These are phyloP conservation scores for Empis livida DNA, from an alignment of 2,888 invertebrate species.

Conservation along the genomic window DNA sequence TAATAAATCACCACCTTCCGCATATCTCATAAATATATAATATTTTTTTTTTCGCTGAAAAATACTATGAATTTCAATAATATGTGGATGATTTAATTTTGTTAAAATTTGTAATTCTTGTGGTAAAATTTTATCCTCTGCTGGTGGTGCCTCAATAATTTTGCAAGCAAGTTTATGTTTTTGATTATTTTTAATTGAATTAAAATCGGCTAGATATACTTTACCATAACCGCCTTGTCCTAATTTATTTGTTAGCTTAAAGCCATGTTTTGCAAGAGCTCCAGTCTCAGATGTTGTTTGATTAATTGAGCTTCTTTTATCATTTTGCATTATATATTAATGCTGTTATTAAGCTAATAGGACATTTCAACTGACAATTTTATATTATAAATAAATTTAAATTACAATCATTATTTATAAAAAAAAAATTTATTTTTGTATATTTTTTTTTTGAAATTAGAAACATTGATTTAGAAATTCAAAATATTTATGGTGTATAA, in stretches of 20 bases:
- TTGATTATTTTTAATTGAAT: not conserved
- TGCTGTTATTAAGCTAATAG: too few relatives aligned
- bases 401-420: too few relatives aligned
- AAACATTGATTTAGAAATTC: too few relatives aligned
- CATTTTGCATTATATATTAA: too few relatives aligned
- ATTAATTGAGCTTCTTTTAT: too few relatives aligned
- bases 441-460: too few relatives aligned
- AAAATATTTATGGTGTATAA: too few relatives aligned
- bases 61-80: slow-evolving; percentile 63
- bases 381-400: too few relatives aligned
- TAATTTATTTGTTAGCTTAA: slow-evolving; percentile 47
- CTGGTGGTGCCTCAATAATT: slow-evolving; percentile 62
- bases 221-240: slow-evolving; percentile 69
- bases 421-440: too few relatives aligned
- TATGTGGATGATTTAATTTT: slow-evolving; percentile 63
- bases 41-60: slow-evolving; percentile 57
- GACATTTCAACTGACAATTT: too few relatives aligned
- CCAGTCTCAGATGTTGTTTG: too few relatives aligned
- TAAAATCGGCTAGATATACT: slow-evolving; percentile 39
- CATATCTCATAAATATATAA: slow-evolving; percentile 59
- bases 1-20: slow-evolving; percentile 67
- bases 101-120: slow-evolving; percentile 67
- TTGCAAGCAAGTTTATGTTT: slow-evolving; percentile 52
- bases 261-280: slow-evolving; percentile 42
- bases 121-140: slow-evolving; percentile 65